phyloP scores from a whole-genome alignment of 2,888 invertebrate species.

The Exocentrus adspersus region DNA sequence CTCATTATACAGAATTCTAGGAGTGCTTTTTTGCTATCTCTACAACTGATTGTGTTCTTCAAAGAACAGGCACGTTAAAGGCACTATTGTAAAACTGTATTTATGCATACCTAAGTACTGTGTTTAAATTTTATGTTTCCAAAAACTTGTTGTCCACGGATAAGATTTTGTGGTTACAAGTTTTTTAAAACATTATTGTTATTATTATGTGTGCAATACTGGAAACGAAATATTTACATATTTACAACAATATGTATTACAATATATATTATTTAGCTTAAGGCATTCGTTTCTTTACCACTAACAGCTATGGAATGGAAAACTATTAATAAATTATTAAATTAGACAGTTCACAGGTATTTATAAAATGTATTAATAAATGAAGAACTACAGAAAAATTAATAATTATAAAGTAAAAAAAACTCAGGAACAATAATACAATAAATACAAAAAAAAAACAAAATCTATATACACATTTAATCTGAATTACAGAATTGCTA shows the following conservation, averaged over 20 bases:
- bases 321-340: slow-evolving; percentile 46
- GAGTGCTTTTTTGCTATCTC: slow-evolving; percentile 34
- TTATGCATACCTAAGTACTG: slow-evolving; percentile 54
- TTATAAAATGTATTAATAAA: slow-evolving; percentile 29
- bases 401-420: slow-evolving; percentile 47
- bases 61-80: slow-evolving; percentile 55
- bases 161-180: slow-evolving; percentile 32
- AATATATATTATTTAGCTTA: slow-evolving; percentile 8
- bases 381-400: slow-evolving; percentile 32
- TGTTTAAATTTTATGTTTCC: slow-evolving; percentile 30
- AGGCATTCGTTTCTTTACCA: slow-evolving; percentile 27
- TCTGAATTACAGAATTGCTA: slow-evolving; percentile 51
- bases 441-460: slow-evolving; percentile 61
- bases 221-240: slow-evolving; percentile 54
- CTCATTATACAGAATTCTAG: slow-evolving; percentile 39
- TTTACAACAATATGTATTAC: slow-evolving; percentile 55
- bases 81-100: slow-evolving; percentile 56
- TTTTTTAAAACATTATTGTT: slow-evolving; percentile 40
- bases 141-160: slow-evolving; percentile 30
- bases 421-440: slow-evolving; percentile 63
- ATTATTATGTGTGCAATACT: slow-evolving; percentile 47
- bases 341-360: slow-evolving; percentile 45
- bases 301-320: slow-evolving; percentile 33
- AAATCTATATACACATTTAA: slow-evolving; percentile 57
- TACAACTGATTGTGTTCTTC: slow-evolving; percentile 32